phyloP scores from a whole-genome alignment of 1,140 invertebrate species.

The Drosophila paulistorum region DNA sequence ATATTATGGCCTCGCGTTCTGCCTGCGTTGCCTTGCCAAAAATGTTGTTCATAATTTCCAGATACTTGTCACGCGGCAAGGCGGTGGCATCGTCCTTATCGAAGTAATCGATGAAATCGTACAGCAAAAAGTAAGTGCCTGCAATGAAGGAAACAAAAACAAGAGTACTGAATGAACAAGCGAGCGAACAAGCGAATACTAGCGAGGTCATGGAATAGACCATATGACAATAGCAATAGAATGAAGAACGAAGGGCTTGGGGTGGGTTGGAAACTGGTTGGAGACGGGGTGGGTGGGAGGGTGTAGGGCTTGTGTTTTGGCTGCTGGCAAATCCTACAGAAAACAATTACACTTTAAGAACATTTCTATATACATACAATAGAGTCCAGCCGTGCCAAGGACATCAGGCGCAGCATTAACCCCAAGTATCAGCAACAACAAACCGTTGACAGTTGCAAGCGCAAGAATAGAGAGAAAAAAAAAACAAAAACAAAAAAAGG shows the following conservation, averaged over 20 bases:
- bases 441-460: conserved; percentile 10
- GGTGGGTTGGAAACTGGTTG: background rate
- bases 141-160: conserved; percentile 80
- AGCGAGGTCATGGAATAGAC: conserved; percentile 43
- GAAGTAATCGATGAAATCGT: conserved; percentile 95
- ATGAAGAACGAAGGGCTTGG: too few species aligned
- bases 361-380: conserved; percentile 46
- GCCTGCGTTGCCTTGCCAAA: conserved; percentile 93
- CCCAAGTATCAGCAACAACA: conserved; percentile 44
- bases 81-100: conserved; percentile 92
- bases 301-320: conserved; percentile 1
- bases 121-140: conserved; percentile 95
- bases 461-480: too few species aligned
- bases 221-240: conserved; percentile 37
- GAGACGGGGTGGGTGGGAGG: background rate
- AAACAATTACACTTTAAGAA: conserved; percentile 65
- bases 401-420: conserved; percentile 70
- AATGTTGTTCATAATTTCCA: conserved; percentile 93
- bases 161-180: conserved; percentile 6
- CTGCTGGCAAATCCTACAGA: conserved; percentile 46
- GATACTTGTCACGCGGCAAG: conserved; percentile 91
- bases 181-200: conserved; percentile 2
- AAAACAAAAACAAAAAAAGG: conserved; percentile 21
- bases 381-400: conserved; percentile 71
- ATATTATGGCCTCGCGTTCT: conserved; percentile 94